Evolutionary conservation across 2,113 vertebrate genomes (phyloP), one percentile per base, ranked within the genome.

Genomic region (Aptenodytes patagonicus): DNA sequence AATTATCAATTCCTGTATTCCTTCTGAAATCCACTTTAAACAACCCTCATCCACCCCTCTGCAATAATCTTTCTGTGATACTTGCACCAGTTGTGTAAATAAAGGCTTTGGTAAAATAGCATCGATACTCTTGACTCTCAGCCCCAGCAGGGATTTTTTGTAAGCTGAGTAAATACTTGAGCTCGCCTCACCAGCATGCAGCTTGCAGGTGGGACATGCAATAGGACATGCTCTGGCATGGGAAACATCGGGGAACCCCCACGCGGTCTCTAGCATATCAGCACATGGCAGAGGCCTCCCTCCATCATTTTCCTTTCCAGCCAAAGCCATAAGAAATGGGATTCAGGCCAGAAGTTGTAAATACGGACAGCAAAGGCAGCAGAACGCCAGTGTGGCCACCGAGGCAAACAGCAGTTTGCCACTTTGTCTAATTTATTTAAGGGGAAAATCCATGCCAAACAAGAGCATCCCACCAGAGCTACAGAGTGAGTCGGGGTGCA

Each of bases 401-500:
- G 21, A 69, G 40, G n/a, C 32, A 64, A 71, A 25, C 32, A 46
- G 65, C 14, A 47, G 44, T 68, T 68, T 34, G 44, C 44, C 65
- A 47, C 21, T n/a, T 46, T 4, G 15, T 47, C 15, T n/a, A 24
- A 25, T 68, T 46, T 62, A 38, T 38, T 28, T 47, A 46, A 68
- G 31, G 65, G 44, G 44, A 47, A 68, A 68, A 25, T 32, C 44
- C 14, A 34, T 5, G 44, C 44, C 20, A 34, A 34, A 34, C 31
- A 47, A 68, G 22, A 47, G 44, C 32, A 25, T 22, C 32, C 57
- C 62, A 31, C 52, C 47, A 76, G 57, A 40, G 36, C 17, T 65
- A 65, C 24, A 55, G 34, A n/a, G 28, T 26, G n/a, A 62, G 25
- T 4, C 0, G 0, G 34, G 34, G 34, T 8, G 31, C 46, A 57